Evolutionary conservation across 1,140 invertebrate genomes (phyloP), one percentile per base, ranked within the genome.

Genomic region (Oscheius sp.): DNA sequence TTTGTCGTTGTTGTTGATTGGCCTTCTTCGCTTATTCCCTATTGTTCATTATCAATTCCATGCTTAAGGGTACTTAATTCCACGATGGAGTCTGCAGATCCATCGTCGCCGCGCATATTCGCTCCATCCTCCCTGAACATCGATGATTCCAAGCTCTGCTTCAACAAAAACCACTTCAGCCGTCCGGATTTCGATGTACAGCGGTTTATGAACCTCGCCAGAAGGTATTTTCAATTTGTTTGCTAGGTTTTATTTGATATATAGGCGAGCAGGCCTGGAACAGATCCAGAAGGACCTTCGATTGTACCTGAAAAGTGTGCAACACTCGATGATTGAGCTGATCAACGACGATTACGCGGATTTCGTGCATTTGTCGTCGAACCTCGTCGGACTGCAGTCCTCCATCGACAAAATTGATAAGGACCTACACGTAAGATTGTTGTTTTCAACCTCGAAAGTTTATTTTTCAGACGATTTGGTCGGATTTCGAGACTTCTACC

Each of bases 341-440:
- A 96, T 97, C 68, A 97, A 97, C 85, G 92, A 94, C 84, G 94
- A 97, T 84, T 97, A 97, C 87, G 91, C 91, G 2, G 94, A 97
- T 85, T 97, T 97, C 88, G 93, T 97, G 4, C 95, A 94, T 87
- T 86, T 97, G 42, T 96, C 94, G 32, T 93, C 92, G 26, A 95
- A 94, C 86, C 86, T 97, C 74, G 93, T 88, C 68, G 85, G 18
- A 65, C 79, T 79, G 28, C 73, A 80, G 49, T 80, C 79, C 10
- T 74, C 76, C 3, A 76, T 84, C 20, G 77, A 75, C 62, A 84
- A 80, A 66, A 69, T 85, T 23, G 62, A 70, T 23, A 58, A 69
- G 26, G 76, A 83, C 67, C 55, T 81, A 13, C 45, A 76, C 31
- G 84, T 83, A 67, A 62, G 36, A 31, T 26, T 31, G 26, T 34